phyloP scores from a whole-genome alignment of 2,113 vertebrate species.

The Epinephelus moara region DNA sequence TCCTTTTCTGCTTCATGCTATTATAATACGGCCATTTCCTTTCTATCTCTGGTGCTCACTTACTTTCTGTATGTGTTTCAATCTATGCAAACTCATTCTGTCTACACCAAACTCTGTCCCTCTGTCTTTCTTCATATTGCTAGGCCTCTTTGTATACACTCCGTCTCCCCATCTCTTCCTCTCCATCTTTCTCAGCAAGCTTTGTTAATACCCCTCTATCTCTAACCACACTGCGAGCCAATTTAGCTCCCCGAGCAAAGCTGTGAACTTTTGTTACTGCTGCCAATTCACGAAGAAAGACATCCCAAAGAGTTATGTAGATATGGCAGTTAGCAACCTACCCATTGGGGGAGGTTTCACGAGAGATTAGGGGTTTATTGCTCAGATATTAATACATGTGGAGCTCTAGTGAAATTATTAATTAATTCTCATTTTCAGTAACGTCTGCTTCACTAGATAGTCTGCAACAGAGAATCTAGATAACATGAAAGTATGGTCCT shows the following conservation, averaged over 20 bases:
- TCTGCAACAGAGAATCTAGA: neutral
- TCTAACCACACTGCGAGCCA: constrained; percentile 45
- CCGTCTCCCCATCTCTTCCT: constrained; percentile 27
- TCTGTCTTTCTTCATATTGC: constrained; percentile 6
- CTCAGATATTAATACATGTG: constrained; percentile 35
- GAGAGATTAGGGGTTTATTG: constrained; percentile 36
- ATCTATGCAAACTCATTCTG: constrained; percentile 5
- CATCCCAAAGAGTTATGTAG: constrained; percentile 33
- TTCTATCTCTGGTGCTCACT: constrained; percentile 2
- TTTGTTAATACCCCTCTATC: constrained; percentile 52
- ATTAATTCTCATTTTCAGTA: constrained; percentile 10
- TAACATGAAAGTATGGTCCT: neutral
- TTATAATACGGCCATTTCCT: constrained; percentile 16
- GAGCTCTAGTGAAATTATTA: constrained; percentile 21
- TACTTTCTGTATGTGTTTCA: constrained; percentile 17
- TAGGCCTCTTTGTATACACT: constrained; percentile 4
- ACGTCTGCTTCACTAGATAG: constrained; percentile 7
- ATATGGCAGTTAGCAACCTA: constrained; percentile 35
- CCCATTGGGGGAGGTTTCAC: constrained; percentile 36
- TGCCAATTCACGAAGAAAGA: constrained; percentile 56
- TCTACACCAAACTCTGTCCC: neutral
- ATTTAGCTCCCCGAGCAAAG: constrained; percentile 48
- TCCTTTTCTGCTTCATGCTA: constrained; percentile 5
- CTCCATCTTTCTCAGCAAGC: constrained; percentile 32
- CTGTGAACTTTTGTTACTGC: constrained; percentile 45